Percentiles rank a stretch among this genome's conserved stretches.
Conservation (phyloP, 1,140 invertebrate species). For the Drosophila rhopaloa region DNA sequence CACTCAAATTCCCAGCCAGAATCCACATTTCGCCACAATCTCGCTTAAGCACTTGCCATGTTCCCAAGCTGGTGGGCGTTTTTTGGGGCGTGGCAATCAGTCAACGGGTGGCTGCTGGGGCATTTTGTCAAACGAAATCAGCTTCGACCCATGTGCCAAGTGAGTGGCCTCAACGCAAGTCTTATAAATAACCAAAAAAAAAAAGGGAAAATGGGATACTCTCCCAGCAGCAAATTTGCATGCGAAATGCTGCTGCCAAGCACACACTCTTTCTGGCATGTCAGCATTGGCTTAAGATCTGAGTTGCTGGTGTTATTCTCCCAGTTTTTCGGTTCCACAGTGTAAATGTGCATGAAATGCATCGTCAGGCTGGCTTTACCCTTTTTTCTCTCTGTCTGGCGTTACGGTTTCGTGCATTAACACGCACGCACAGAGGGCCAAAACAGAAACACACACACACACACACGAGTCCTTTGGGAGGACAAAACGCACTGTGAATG, state of each 20-base stretch:
- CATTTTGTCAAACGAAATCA: slow-evolving; percentile 70
- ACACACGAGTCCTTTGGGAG: slow-evolving; percentile 39
- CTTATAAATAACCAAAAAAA: slow-evolving; percentile 73
- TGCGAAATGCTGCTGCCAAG: slow-evolving; percentile 49
- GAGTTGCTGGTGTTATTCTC: slow-evolving; percentile 7
- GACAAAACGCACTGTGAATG: slow-evolving; percentile 71
- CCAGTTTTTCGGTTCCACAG: slow-evolving; percentile 9
- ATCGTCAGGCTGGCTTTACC: slow-evolving; percentile 24
- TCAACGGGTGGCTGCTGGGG: slow-evolving; percentile 40
- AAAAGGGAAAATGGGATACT: slow-evolving; percentile 43
- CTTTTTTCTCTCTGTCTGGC: neutral
- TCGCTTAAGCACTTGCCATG: slow-evolving; percentile 25
- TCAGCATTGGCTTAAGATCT: slow-evolving; percentile 56
- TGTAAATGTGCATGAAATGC: slow-evolving; percentile 72
- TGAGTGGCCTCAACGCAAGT: slow-evolving; percentile 66
- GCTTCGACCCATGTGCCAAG: slow-evolving; percentile 64
- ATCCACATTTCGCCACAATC: slow-evolving; percentile 24
- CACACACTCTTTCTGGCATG: slow-evolving; percentile 37
- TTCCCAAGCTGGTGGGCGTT: neutral
- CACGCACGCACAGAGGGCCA: slow-evolving; percentile 66
- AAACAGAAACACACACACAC: slow-evolving; percentile 11
- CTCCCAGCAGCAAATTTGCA: slow-evolving; percentile 67
- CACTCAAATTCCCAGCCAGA: neutral
- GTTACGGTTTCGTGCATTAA: slow-evolving; percentile 79
- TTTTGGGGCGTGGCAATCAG: slow-evolving; percentile 49